These are phyloP conservation scores for Radopholus similis DNA, from an alignment of 1,140 invertebrate genomes.

Conservation along the genomic window DNA sequence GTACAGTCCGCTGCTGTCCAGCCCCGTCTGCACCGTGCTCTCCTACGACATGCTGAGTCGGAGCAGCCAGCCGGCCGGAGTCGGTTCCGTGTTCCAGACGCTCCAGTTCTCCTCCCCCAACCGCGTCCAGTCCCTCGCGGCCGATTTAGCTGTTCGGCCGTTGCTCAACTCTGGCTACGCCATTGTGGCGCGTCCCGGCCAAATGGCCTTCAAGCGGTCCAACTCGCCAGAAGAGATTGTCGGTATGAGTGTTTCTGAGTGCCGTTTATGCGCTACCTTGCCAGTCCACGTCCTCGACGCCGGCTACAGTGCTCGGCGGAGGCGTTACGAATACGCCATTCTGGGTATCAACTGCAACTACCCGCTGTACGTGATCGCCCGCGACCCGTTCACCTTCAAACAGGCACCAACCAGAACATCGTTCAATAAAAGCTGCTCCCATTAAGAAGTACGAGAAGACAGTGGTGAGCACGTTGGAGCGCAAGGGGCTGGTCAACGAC, in stretches of 20 bases:
- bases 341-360: constrained; percentile 46
- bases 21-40: constrained; percentile 52
- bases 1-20: constrained; percentile 53
- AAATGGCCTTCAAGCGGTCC: constrained; percentile 51
- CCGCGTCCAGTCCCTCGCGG: constrained; percentile 29
- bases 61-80: constrained; percentile 37
- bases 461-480: constrained; percentile 30
- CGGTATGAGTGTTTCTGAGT: constrained; percentile 24
- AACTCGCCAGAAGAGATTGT: constrained; percentile 52
- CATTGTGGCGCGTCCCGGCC: constrained; percentile 48
- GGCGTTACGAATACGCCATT: constrained; percentile 35
- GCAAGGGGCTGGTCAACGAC: constrained; percentile 41
- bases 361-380: constrained; percentile 49
- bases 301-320: constrained; percentile 32
- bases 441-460: constrained; percentile 28
- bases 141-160: not conserved
- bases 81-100: constrained; percentile 53
- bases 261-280: not conserved
- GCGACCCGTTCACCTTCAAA: constrained; percentile 43
- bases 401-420: no score
- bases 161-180: constrained; percentile 56
- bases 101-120: constrained; percentile 56
- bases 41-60: constrained; percentile 49
- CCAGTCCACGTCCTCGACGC: constrained; percentile 39
- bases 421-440: constrained; percentile 12